Evolutionary conservation across 1,140 invertebrate genomes (phyloP).

Genomic region (Euura lappo): DNA sequence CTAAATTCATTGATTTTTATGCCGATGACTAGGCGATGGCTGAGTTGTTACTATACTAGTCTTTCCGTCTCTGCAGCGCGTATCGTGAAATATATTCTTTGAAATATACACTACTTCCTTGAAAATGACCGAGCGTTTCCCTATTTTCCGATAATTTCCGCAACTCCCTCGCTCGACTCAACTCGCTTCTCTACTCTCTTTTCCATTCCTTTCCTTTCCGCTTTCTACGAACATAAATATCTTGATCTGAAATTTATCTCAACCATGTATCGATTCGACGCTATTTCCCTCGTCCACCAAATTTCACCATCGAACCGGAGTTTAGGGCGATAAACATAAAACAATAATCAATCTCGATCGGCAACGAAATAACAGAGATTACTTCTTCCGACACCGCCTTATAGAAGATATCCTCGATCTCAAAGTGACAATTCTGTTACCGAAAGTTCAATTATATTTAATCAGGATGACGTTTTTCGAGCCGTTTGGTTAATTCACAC

Average conservation of each 20-base stretch:
- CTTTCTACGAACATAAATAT: slow-evolving; percentile 2
- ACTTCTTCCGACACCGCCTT: too few species aligned
- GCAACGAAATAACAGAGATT: too few species aligned
- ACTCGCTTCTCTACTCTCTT: background rate
- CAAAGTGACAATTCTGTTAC: too few species aligned
- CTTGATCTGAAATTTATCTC: background rate
- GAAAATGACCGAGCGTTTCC: background rate
- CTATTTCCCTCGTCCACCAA: background rate
- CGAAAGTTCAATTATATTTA: too few species aligned
- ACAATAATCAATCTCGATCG: too few species aligned
- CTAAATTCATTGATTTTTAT: too few species aligned
- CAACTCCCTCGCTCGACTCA: background rate
- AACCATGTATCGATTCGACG: slow-evolving; percentile 1
- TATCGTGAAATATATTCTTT: background rate
- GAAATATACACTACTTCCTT: background rate
- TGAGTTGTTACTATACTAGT: too few species aligned
- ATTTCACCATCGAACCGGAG: too few species aligned
- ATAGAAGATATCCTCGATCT: too few species aligned
- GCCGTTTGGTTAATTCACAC: background rate
- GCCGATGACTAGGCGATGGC: too few species aligned
- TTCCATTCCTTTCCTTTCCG: background rate
- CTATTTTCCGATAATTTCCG: slow-evolving; percentile 1
- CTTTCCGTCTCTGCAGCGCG: background rate
- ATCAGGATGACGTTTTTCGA: too few species aligned
- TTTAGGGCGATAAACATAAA: too few species aligned